Percentiles rank a stretch among this genome's conserved stretches.
phyloP scores from a whole-genome alignment of 2,113 vertebrate species.

The Pycnonotus jocosus region DNA sequence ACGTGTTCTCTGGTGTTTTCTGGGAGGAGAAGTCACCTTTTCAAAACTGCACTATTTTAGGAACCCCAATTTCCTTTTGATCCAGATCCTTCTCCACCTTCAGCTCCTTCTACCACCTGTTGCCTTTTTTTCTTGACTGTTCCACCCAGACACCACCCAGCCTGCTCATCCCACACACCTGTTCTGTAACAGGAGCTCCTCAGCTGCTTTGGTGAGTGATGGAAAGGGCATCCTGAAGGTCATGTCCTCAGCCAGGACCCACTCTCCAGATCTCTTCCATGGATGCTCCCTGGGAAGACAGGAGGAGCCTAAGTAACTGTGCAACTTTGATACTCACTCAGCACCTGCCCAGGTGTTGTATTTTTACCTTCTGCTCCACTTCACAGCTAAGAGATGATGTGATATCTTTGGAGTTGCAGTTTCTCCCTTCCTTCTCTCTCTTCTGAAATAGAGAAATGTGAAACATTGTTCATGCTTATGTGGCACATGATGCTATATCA shows the following conservation, averaged over 20 bases:
- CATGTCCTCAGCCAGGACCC: background rate
- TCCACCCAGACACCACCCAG: background rate
- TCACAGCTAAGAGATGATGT: background rate
- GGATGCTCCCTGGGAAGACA: background rate
- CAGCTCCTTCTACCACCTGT: background rate
- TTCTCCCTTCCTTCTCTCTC: background rate
- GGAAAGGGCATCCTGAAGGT: slow-evolving; percentile 17
- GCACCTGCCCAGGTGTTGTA: background rate
- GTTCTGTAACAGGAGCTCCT: slow-evolving; percentile 25
- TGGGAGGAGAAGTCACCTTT: background rate
- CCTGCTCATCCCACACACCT: background rate
- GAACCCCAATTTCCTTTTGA: background rate
- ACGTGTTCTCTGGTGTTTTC: background rate
- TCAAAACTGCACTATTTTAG: background rate
- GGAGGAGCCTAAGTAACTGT: background rate
- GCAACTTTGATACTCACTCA: background rate
- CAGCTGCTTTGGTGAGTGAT: slow-evolving; percentile 12
- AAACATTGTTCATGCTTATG: background rate
- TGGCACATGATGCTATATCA: background rate
- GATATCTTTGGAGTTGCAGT: background rate
- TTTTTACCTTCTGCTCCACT: background rate
- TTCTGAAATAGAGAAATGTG: background rate
- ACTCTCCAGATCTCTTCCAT: background rate
- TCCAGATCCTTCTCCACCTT: background rate
- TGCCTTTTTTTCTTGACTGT: background rate